Base-by-base conservation (phyloP, 2,888 invertebrate species). In the Drosophila engyochracea region DNA sequence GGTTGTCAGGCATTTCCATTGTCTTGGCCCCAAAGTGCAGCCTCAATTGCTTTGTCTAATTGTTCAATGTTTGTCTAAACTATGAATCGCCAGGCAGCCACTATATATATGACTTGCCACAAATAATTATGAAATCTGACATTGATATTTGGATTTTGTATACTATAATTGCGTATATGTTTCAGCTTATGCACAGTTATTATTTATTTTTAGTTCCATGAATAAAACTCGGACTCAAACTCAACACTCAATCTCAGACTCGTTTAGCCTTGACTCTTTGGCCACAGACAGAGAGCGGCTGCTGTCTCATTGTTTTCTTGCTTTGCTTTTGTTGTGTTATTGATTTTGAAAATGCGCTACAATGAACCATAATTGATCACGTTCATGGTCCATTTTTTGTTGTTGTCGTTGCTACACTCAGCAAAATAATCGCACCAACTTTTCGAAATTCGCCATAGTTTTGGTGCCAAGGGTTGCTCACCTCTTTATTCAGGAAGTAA, bases 311-410 rank as follows among this genome's bases (percentile, higher is more conserved):
- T 82, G 73, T 74, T 55, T 60, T 63, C 33, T 70, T 62, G 54
- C 39, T 37, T 37, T 25, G 25, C 54, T 37, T 55, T 33, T 39
- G 33, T 69, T 85, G 70, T 76, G 62, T 74, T 89, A 89, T 86
- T 90, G 86, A 86, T 90, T 90, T 86, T 86, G 62, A 83, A 89
- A 90, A 90, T 78, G 74, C 74, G 67, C 85, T 73, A 89, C 91
- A 87, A 87, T 87, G 77, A 81, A 76, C 69, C 68, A 89, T 91
- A 88, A 88, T 88, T 88, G 87, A 91, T 89, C 87, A 88, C 91
- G 87, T 91, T 88, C 87, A 88, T 87, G 87, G 87, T 71, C 91
- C 88, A 89, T 80, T 86, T 90, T 19, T 25, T 3, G 25, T 55
- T 35, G 35, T 35, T 25, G 35, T n/a, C 10, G 47, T 16, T 47